A percentile compares a stretch with the other conserved stretches of the same genome.
phyloP scores from a whole-genome alignment of 2,888 invertebrate genomes.

The Griposia aprilina region DNA sequence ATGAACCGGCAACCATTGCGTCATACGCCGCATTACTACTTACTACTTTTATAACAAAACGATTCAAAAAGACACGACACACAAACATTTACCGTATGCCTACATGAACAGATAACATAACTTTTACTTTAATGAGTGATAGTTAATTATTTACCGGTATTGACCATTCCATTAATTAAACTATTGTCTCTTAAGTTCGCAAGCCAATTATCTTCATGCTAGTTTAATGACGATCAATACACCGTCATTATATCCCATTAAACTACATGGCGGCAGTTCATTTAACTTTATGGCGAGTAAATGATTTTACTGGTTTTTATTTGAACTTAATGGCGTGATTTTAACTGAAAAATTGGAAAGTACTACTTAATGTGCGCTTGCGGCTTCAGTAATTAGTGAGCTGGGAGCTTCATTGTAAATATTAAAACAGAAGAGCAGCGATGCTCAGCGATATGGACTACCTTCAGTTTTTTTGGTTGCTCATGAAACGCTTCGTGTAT shows the following conservation, averaged over 20 bases:
- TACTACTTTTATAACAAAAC: slow-evolving; percentile 44
- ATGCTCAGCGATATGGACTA: neutral
- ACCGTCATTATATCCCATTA: slow-evolving; percentile 2
- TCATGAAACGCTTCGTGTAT: neutral
- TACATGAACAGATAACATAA: neutral
- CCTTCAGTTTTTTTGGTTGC: neutral
- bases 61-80: neutral
- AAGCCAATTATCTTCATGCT: slow-evolving; percentile 8
- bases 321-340: slow-evolving; percentile 40
- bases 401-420: neutral
- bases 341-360: slow-evolving; percentile 52
- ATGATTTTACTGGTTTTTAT: slow-evolving; percentile 37
- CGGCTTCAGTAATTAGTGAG: slow-evolving; percentile 25
- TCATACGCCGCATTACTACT: slow-evolving; percentile 57
- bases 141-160: no score
- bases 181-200: neutral
- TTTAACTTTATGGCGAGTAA: slow-evolving; percentile 26
- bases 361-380: slow-evolving; percentile 16
- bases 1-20: slow-evolving; percentile 71
- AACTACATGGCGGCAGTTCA: neutral
- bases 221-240: slow-evolving; percentile 10
- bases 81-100: neutral
- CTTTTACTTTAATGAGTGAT: neutral
- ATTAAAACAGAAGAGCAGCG: slow-evolving; percentile 26
- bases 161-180: neutral